Percentiles rank a stretch among this genome's conserved stretches.
Conservation (phyloP, 2,797 vertebrate species). For the Oryzias dopingdopingensis region DNA sequence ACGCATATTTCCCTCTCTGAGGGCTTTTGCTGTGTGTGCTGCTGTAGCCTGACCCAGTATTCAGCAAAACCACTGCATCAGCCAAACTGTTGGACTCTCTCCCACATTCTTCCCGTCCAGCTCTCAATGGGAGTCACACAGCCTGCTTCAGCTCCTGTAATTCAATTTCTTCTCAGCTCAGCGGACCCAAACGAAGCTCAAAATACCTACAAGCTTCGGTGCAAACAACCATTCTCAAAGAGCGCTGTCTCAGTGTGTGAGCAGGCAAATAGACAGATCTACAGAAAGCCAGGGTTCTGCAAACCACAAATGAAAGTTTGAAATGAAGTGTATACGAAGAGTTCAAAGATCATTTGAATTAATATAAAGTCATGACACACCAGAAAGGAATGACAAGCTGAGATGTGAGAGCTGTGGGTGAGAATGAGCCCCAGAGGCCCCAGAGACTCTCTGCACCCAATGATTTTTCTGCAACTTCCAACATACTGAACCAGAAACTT, state of each 20-base stretch:
- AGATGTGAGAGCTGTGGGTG: too few relatives aligned
- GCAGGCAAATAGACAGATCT: too few relatives aligned
- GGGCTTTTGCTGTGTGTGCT: conserved; percentile 1
- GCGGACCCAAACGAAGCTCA: conserved; percentile 20
- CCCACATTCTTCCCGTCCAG: conserved; percentile 51
- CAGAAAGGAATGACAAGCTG: too few relatives aligned
- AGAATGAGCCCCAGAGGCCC: too few relatives aligned
- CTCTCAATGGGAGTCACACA: conserved; percentile 38
- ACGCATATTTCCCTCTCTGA: not conserved
- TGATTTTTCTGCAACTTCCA: too few relatives aligned
- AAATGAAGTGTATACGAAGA: too few relatives aligned
- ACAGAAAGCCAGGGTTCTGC: too few relatives aligned
- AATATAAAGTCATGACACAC: too few relatives aligned
- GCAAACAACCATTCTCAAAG: not conserved
- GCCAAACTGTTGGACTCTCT: conserved; percentile 43
- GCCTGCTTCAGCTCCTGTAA: conserved; percentile 25
- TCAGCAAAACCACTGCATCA: conserved; percentile 38
- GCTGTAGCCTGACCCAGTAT: conserved; percentile 6
- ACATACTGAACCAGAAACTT: too few relatives aligned
- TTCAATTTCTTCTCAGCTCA: conserved; percentile 29
- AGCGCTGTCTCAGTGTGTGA: not conserved
- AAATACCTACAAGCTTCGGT: conserved; percentile 4
- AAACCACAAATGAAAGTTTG: too few relatives aligned
- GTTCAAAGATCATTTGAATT: too few relatives aligned
- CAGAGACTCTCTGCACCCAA: too few relatives aligned